phyloP scores from a whole-genome alignment of 2,113 vertebrate species.

The cattle (Bos taurus) region DNA sequence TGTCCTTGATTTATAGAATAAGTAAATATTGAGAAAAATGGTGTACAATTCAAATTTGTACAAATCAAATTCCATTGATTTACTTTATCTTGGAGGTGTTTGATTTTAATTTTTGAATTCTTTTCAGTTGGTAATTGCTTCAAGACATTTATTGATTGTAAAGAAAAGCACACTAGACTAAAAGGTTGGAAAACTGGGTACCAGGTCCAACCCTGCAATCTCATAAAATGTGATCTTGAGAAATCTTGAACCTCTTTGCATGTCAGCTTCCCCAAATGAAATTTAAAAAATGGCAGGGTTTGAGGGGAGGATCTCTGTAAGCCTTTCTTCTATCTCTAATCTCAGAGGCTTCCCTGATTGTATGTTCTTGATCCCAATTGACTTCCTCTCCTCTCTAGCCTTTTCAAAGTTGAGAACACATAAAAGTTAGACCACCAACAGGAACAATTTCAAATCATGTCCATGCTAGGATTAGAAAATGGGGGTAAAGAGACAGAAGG shows the following conservation, averaged over 20 bases:
- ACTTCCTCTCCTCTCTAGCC: not conserved
- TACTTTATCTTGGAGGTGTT: constrained; percentile 15
- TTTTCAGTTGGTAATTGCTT: constrained; percentile 6
- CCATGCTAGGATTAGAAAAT: not conserved
- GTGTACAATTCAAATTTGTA: constrained; percentile 15
- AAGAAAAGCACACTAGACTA: not conserved
- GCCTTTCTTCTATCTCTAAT: not conserved
- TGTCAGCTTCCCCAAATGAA: not conserved
- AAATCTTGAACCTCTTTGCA: not conserved
- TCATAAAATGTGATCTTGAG: not conserved
- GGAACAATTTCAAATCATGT: not conserved
- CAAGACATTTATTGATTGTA: not conserved
- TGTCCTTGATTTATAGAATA: not conserved
- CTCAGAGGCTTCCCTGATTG: not conserved
- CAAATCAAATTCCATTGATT: constrained; percentile 16
- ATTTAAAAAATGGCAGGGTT: not conserved
- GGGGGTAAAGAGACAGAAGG: not conserved
- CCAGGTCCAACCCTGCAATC: not conserved
- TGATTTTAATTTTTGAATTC: constrained; percentile 33
- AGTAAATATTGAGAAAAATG: not conserved
- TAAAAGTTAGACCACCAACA: not conserved
- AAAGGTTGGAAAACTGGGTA: not conserved
- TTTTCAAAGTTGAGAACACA: not conserved
- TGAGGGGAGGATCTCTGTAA: not conserved
- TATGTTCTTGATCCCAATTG: not conserved